Conservation (phyloP, 1,140 invertebrate genomes). For the Tetramorium alpestre region DNA sequence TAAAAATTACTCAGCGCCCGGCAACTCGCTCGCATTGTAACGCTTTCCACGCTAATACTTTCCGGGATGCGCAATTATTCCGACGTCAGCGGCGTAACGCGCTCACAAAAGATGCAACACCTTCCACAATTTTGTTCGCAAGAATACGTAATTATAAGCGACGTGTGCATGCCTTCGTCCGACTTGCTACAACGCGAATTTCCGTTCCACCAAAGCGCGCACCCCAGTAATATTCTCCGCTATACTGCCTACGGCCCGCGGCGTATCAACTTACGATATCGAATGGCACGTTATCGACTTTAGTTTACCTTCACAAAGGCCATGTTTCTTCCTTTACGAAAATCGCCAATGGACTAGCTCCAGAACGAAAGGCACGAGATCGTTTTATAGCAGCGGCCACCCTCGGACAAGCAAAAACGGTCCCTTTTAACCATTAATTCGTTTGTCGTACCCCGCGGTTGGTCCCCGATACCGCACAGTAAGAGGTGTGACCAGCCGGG, state of each 20-base stretch:
- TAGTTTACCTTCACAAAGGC: conserved; percentile 42
- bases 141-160: conserved; percentile 49
- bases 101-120: conserved; percentile 43
- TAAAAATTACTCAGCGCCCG: conserved; percentile 3
- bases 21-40: neutral
- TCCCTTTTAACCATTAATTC: conserved; percentile 65
- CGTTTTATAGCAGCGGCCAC: conserved; percentile 63
- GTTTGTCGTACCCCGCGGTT: conserved; percentile 36
- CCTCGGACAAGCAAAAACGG: conserved; percentile 10
- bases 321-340: conserved; percentile 47
- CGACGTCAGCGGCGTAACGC: conserved; percentile 31
- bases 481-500: conserved; percentile 35
- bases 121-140: conserved; percentile 38
- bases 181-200: conserved; percentile 28
- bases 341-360: conserved; percentile 51
- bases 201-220: conserved; percentile 15
- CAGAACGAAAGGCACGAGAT: conserved; percentile 5
- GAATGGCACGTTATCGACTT: conserved; percentile 35
- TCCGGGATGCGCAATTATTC: conserved; percentile 37
- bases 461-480: conserved; percentile 13
- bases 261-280: conserved; percentile 29
- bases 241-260: neutral
- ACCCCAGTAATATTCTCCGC: neutral
- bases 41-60: conserved; percentile 17
- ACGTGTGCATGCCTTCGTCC: conserved; percentile 18